phyloP scores from a whole-genome alignment of 2,797 vertebrate genomes.

The Gymnodraco acuticeps region DNA sequence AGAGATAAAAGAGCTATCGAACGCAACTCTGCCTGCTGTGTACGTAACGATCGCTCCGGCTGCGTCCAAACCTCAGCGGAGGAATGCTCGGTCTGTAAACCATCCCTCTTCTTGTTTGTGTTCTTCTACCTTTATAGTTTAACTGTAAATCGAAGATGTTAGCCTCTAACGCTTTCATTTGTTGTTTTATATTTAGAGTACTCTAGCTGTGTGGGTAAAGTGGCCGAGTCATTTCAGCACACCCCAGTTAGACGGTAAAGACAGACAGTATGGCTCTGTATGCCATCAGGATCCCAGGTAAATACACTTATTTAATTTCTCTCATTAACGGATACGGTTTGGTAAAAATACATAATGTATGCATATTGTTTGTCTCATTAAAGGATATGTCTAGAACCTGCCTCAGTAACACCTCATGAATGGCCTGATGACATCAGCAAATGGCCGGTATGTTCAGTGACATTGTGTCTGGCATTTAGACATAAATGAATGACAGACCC shows the following conservation, averaged over 20 bases:
- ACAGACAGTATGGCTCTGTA: conserved; percentile 91
- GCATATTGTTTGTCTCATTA: conserved; percentile 14
- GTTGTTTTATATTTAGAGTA: conserved; percentile 84
- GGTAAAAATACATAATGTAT: background rate
- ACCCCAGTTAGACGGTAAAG: conserved; percentile 86
- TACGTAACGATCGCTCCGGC: conserved; percentile 96
- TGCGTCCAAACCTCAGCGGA: conserved; percentile 96
- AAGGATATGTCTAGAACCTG: conserved; percentile 97
- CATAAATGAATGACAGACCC: background rate
- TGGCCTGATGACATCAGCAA: conserved; percentile 99
- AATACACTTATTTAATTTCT: background rate
- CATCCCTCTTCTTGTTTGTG: background rate
- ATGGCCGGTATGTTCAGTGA: conserved; percentile 92
- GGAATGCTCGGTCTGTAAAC: conserved; percentile 93
- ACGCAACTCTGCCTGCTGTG: conserved; percentile 94
- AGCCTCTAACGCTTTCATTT: conserved; percentile 29
- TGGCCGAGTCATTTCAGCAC: conserved; percentile 93
- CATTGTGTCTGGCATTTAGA: background rate
- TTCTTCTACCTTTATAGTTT: conserved; percentile 3
- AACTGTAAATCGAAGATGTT: background rate
- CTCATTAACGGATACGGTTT: background rate
- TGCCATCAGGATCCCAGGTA: conserved; percentile 98
- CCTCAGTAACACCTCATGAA: conserved; percentile 93
- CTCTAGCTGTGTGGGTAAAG: conserved; percentile 96
- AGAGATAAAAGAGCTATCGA: conserved; percentile 90